Conservation (phyloP, 2,888 invertebrate species). For the Drosophila trichaetosa region DNA sequence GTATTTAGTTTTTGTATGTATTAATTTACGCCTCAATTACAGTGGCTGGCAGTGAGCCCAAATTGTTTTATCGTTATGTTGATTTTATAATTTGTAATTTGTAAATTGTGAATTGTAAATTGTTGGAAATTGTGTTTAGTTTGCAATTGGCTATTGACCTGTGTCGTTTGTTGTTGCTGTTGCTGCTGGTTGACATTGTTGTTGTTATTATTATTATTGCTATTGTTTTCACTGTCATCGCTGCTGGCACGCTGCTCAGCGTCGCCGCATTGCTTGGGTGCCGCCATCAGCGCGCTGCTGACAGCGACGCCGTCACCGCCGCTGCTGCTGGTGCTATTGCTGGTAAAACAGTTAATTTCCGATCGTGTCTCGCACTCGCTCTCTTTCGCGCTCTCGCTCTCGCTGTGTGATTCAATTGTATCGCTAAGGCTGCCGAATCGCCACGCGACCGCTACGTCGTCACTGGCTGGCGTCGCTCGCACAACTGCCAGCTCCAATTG, state of each 20-base stretch:
- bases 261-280: conserved; percentile 52
- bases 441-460: conserved; percentile 62
- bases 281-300: conserved; percentile 53
- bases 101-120: conserved; percentile 17
- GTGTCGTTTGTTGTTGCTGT: conserved; percentile 41
- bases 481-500: conserved; percentile 58
- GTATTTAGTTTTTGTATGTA: conserved; percentile 4
- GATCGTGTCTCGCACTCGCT: conserved; percentile 39
- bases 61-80: conserved; percentile 29
- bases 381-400: conserved; percentile 8
- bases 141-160: conserved; percentile 49
- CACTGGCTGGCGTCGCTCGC: conserved; percentile 60
- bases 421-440: conserved; percentile 39
- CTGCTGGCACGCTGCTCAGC: conserved; percentile 40
- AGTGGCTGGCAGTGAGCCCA: conserved; percentile 34
- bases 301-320: conserved; percentile 10
- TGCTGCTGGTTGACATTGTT: conserved; percentile 45
- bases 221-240: conserved; percentile 52
- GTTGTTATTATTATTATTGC: conserved; percentile 27
- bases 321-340: conserved; percentile 13
- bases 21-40: conserved; percentile 34
- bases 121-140: conserved; percentile 25
- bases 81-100: conserved; percentile 16
- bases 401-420: conserved; percentile 2
- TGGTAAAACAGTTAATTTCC: conserved; percentile 20